phyloP scores from a whole-genome alignment of 2,797 vertebrate genomes.

The Anolis apletophallus region DNA sequence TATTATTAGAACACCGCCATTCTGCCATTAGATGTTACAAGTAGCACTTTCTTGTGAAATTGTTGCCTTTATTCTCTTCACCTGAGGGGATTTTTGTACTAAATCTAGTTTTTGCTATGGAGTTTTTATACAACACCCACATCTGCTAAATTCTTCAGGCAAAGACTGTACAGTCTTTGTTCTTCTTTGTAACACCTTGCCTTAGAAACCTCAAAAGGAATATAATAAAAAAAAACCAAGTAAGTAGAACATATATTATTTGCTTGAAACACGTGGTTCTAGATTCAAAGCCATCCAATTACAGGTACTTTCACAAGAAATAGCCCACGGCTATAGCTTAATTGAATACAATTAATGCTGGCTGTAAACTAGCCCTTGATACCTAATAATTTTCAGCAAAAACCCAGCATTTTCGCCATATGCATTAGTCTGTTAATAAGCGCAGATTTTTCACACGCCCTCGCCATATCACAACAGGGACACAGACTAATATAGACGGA shows the following conservation, averaged over 20 bases:
- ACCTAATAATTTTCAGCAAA: conserved; percentile 29
- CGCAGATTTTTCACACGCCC: conserved; percentile 34
- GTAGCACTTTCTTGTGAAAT: conserved; percentile 13
- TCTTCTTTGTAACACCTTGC: conserved; percentile 35
- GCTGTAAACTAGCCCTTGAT: conserved; percentile 53
- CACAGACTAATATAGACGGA: not conserved
- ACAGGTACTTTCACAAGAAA: conserved; percentile 38
- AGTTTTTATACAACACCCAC: conserved; percentile 34
- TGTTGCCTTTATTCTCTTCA: conserved; percentile 38
- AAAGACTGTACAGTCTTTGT: conserved; percentile 32
- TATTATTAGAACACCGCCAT: not conserved
- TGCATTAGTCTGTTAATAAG: conserved; percentile 46
- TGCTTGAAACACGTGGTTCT: conserved; percentile 14
- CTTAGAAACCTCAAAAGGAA: conserved; percentile 44
- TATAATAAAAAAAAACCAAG: conserved; percentile 18
- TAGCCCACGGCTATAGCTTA: not conserved
- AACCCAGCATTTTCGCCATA: conserved; percentile 52
- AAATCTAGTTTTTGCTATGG: conserved; percentile 52
- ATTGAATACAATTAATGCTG: not conserved
- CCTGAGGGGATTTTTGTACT: conserved; percentile 29
- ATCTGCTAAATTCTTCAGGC: conserved; percentile 33
- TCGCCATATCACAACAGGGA: not conserved
- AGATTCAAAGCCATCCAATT: conserved; percentile 4
- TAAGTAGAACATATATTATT: conserved; percentile 9
- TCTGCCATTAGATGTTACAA: not conserved